These are phyloP conservation scores for Amniataba percoides DNA, from an alignment of 2,797 vertebrate genomes.

Conservation along the genomic window DNA sequence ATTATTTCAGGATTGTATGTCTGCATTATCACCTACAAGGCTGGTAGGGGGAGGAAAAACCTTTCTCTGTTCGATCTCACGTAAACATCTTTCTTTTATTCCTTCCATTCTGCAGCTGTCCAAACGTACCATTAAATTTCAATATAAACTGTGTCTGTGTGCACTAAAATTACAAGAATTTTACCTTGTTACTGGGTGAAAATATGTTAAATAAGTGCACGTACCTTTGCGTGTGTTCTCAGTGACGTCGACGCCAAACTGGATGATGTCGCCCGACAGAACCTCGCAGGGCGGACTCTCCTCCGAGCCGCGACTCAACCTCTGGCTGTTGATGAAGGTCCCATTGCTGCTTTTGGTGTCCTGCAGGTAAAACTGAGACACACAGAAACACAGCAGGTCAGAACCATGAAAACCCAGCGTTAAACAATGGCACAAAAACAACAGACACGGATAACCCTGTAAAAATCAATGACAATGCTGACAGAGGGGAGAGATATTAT, in stretches of 20 bases:
- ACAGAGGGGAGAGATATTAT: background rate
- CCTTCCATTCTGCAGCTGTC: background rate
- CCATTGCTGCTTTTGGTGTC: slow-evolving; percentile 99
- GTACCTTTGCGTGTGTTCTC: slow-evolving; percentile 99
- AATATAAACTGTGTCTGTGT: background rate
- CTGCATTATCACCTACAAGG: background rate
- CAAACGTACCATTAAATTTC: background rate
- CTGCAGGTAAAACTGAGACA: slow-evolving; percentile 96
- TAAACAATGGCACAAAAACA: background rate
- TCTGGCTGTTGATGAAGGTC: slow-evolving; percentile 99
- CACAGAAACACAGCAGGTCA: slow-evolving; percentile 51
- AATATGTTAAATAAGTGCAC: background rate
- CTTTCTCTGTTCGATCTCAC: background rate
- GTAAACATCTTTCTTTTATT: background rate
- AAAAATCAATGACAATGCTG: background rate
- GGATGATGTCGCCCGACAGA: slow-evolving; percentile 98
- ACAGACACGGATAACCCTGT: background rate
- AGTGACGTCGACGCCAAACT: slow-evolving; percentile 98
- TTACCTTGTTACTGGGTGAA: background rate
- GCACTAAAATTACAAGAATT: background rate
- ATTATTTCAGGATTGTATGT: slow-evolving; percentile 33
- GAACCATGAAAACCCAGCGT: background rate
- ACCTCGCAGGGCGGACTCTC: slow-evolving; percentile 99
- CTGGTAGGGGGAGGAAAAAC: background rate
- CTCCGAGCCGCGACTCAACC: slow-evolving; percentile 97